These are phyloP conservation scores for Spondyliosoma cantharus DNA, from an alignment of 2,797 vertebrate genomes.

Conservation along the genomic window DNA sequence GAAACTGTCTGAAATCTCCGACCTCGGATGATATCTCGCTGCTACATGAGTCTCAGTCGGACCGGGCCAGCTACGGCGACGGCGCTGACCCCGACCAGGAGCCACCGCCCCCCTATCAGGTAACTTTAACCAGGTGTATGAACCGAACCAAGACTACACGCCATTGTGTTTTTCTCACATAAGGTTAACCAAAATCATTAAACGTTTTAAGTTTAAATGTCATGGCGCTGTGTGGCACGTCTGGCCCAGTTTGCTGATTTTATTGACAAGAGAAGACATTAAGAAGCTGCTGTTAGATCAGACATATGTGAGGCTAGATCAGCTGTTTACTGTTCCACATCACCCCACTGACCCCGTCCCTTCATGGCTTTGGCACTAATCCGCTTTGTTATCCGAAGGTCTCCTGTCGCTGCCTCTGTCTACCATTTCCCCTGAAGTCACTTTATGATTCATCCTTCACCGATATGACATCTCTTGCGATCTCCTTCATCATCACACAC, in stretches of 20 bases:
- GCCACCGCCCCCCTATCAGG: conserved; percentile 98
- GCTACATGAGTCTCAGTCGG: conserved; percentile 97
- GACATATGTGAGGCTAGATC: conserved; percentile 13
- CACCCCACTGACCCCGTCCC: conserved; percentile 57
- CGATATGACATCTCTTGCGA: conserved; percentile 14
- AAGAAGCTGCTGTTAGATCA: not conserved
- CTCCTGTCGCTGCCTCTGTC: conserved; percentile 40
- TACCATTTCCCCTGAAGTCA: conserved; percentile 40
- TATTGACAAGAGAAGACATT: not conserved
- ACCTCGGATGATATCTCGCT: conserved; percentile 98
- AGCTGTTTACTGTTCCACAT: conserved; percentile 55
- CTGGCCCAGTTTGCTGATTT: not conserved
- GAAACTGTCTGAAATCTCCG: conserved; percentile 97
- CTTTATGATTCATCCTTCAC: conserved; percentile 24
- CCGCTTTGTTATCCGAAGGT: conserved; percentile 75
- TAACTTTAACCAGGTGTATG: conserved; percentile 71
- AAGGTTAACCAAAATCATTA: not conserved
- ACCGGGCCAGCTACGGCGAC: conserved; percentile 95
- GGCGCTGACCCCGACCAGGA: conserved; percentile 93
- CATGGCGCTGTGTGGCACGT: not conserved
- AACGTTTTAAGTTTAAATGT: not conserved
- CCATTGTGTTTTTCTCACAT: not conserved
- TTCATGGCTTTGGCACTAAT: conserved; percentile 67
- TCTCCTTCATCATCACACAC: not conserved
- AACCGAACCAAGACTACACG: not conserved